Evolutionary conservation across 2,888 invertebrate genomes (phyloP).

Genomic region (Eilema sororculum): DNA sequence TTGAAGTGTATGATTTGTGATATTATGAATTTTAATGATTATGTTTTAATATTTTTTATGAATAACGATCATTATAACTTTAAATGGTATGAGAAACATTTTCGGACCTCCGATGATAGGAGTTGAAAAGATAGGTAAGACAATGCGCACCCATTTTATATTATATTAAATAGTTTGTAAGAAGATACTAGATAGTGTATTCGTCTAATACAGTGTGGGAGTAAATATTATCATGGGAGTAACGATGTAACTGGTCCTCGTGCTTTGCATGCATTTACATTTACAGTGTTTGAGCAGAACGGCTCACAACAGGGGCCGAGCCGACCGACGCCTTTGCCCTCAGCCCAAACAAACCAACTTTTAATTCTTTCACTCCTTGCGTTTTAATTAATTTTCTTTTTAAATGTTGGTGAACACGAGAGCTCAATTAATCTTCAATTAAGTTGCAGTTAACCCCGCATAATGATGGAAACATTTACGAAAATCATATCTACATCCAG

Average conservation of each 20-base stretch:
- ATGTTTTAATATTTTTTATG: no score
- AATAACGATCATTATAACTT: no score
- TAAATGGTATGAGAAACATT: no score
- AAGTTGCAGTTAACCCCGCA: conserved; percentile 42
- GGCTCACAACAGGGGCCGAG: not conserved
- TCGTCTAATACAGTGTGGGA: not conserved
- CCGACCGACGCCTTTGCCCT: not conserved
- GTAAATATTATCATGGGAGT: not conserved
- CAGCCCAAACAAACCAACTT: conserved; percentile 27
- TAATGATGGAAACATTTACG: conserved; percentile 40
- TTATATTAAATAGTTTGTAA: no score
- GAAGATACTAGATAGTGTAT: not conserved
- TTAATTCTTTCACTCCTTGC: conserved; percentile 35
- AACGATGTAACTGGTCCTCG: not conserved
- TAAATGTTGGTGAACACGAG: conserved; percentile 41
- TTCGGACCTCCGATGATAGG: no score
- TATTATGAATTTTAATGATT: no score
- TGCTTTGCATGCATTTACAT: not conserved
- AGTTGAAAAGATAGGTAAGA: no score
- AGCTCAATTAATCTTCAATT: conserved; percentile 47
- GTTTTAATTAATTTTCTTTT: conserved; percentile 34
- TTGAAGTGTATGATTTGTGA: no score
- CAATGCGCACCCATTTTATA: no score
- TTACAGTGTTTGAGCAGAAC: not conserved
- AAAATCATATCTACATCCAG: conserved; percentile 28